Evolutionary conservation across 2,113 vertebrate species (phyloP).

Genomic region (Pachyramphus minor): DNA sequence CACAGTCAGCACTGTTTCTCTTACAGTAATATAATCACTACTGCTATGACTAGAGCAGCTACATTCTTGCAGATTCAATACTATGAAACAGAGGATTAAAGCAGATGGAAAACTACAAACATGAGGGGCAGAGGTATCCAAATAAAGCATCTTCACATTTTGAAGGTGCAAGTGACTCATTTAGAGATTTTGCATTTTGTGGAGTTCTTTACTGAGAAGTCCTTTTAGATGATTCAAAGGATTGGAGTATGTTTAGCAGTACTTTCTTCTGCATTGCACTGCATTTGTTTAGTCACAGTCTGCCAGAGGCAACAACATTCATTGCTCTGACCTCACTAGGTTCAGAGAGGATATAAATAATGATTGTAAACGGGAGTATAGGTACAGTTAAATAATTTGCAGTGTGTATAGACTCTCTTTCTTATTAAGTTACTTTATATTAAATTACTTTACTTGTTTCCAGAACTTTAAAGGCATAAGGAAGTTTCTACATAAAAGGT

Average conservation of each 20-base stretch:
- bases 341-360: background rate
- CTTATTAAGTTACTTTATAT: background rate
- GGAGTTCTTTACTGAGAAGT: background rate
- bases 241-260: background rate
- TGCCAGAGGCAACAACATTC: background rate
- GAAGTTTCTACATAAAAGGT: background rate
- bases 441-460: background rate
- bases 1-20: background rate
- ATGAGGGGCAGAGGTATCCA: background rate
- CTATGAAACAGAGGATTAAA: background rate
- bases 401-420: background rate
- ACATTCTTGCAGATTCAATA: background rate
- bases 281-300: background rate
- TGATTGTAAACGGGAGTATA: background rate
- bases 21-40: background rate
- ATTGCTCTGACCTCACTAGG: background rate
- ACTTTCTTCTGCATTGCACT: background rate
- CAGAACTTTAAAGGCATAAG: background rate
- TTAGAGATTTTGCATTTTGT: background rate
- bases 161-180: background rate
- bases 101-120: background rate
- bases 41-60: background rate
- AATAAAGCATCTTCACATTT: constrained; percentile 17
- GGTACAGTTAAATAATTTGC: background rate
- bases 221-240: background rate